Evolutionary conservation across 92 coral and sea anemone genomes (phyloP).

Genomic region (Porites evermanni): DNA sequence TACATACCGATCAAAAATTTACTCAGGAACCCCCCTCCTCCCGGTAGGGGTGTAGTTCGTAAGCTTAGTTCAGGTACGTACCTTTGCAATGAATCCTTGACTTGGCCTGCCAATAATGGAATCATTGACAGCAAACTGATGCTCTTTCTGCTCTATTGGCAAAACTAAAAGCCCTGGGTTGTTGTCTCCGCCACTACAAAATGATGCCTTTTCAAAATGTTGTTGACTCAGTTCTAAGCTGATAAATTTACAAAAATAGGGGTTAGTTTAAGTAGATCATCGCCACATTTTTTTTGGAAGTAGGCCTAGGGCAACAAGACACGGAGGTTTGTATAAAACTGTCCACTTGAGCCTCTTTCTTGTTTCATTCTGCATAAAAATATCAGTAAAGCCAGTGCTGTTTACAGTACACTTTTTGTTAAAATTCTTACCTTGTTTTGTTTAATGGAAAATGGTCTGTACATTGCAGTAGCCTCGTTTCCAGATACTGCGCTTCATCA

Average conservation of each 20-base stretch:
- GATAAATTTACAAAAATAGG: not conserved
- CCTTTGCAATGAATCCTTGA: slow-evolving; percentile 59
- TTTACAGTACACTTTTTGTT: not conserved
- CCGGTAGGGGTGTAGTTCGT: no score
- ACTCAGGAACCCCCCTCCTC: no score
- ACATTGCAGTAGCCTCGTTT: slow-evolving; percentile 9
- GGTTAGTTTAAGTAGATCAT: not conserved
- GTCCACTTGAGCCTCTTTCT: slow-evolving; percentile 17
- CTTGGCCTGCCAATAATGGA: slow-evolving; percentile 57
- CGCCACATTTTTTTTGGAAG: no score
- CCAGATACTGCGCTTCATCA: slow-evolving; percentile 5
- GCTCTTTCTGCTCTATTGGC: slow-evolving; percentile 1
- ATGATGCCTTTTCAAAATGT: not conserved
- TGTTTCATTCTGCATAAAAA: not conserved
- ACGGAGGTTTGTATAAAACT: slow-evolving; percentile 6
- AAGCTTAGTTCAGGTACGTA: not conserved
- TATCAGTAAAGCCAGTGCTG: not conserved
- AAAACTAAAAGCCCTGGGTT: slow-evolving; percentile 39
- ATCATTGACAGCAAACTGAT: slow-evolving; percentile 26
- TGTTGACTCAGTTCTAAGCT: slow-evolving; percentile 1
- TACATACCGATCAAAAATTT: no score
- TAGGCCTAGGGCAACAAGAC: not conserved
- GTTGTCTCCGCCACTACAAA: slow-evolving; percentile 63
- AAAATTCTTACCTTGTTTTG: slow-evolving; percentile 5
- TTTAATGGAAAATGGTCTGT: not conserved